Conservation (phyloP, 2,888 invertebrate species). For the Tuta absoluta region DNA sequence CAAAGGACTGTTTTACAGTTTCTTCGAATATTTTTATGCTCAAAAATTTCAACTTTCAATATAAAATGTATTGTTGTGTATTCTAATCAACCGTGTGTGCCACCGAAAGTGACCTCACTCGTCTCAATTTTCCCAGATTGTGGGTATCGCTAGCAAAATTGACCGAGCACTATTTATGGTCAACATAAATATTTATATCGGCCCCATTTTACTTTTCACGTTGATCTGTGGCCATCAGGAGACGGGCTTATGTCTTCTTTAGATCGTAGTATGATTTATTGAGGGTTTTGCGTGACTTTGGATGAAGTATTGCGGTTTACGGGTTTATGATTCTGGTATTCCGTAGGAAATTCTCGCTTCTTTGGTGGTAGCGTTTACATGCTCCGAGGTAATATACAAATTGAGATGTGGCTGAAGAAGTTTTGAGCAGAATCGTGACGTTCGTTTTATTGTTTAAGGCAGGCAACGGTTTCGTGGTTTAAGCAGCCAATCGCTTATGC, state of each 20-base stretch:
- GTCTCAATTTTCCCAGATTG: conserved; percentile 58
- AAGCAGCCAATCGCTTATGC: background rate
- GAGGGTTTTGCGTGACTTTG: conserved; percentile 26
- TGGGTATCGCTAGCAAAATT: conserved; percentile 50
- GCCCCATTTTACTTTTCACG: conserved; percentile 64
- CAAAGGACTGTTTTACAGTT: too few relatives aligned
- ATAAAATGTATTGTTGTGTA: conserved; percentile 11
- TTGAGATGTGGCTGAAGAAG: background rate
- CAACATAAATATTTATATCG: conserved; percentile 63
- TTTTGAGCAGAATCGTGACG: background rate
- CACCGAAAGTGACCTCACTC: conserved; percentile 38
- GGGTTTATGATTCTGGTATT: conserved; percentile 18
- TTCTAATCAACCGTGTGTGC: conserved; percentile 28
- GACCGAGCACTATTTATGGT: conserved; percentile 57
- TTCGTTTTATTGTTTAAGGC: background rate
- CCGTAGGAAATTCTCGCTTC: conserved; percentile 1
- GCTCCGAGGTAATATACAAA: background rate
- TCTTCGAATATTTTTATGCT: too few relatives aligned
- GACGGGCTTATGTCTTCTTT: conserved; percentile 32
- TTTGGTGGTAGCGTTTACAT: conserved; percentile 22
- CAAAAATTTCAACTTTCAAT: too few relatives aligned
- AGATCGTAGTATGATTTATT: conserved; percentile 27
- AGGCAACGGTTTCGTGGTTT: background rate
- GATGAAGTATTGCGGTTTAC: conserved; percentile 13
- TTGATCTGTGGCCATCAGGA: conserved; percentile 33